Percentiles rank a stretch among this genome's conserved stretches.
Evolutionary conservation across 1,140 invertebrate species (phyloP).

Genomic region (Gyrodactylus bullatarudis): DNA sequence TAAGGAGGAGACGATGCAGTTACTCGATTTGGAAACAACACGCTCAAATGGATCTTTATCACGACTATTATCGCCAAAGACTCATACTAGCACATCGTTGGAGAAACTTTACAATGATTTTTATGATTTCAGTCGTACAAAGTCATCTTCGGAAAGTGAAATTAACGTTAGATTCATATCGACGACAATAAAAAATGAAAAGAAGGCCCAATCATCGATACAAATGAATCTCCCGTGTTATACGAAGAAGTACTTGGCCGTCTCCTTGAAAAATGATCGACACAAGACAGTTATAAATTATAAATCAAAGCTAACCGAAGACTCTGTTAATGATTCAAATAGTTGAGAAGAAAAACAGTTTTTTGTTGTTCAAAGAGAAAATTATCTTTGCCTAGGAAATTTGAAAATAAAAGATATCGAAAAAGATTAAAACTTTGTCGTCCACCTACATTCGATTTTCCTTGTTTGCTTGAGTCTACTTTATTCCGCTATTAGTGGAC

Average conservation of each 20-base stretch:
- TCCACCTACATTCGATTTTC: no score
- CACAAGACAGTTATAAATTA: background rate
- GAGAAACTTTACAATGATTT: no score
- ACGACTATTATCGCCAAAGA: no score
- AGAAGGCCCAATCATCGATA: background rate
- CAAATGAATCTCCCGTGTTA: background rate
- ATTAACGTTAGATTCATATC: background rate
- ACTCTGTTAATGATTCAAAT: background rate
- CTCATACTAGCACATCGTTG: no score
- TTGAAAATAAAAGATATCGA: background rate
- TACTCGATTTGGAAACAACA: no score
- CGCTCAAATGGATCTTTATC: no score
- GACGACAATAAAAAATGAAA: background rate
- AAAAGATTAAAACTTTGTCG: no score
- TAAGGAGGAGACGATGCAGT: no score
- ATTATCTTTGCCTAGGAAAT: no score
- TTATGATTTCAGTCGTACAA: background rate
- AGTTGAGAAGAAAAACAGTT: background rate
- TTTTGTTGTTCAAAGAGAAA: background rate
- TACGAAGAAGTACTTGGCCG: background rate
- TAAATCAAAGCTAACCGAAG: background rate
- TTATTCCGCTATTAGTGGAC: no score
- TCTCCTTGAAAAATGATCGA: background rate
- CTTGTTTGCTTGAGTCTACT: no score
- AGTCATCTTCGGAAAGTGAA: background rate